A percentile compares a stretch with the other conserved stretches of the same genome.
phyloP scores from a whole-genome alignment of 2,797 vertebrate species.

The Bradypodion ventrale region DNA sequence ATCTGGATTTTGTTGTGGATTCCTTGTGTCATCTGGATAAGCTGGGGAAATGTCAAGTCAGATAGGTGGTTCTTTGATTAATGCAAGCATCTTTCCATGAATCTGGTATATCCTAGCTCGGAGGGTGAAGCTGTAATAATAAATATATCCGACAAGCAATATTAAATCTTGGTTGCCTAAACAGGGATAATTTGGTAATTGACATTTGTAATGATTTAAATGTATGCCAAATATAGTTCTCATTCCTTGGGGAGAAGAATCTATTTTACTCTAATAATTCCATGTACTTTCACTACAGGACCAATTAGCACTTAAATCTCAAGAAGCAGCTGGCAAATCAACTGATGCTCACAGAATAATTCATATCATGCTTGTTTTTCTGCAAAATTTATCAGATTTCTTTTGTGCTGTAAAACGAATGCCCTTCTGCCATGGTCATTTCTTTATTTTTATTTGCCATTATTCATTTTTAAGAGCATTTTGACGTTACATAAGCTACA shows the following conservation, averaged over 20 bases:
- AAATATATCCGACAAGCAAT: background rate
- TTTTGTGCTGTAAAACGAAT: constrained; percentile 47
- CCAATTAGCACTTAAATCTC: constrained; percentile 19
- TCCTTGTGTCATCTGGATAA: background rate
- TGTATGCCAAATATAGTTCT: background rate
- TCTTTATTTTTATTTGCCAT: constrained; percentile 46
- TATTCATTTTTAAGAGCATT: constrained; percentile 59
- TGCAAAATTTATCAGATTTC: constrained; percentile 24
- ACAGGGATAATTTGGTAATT: background rate
- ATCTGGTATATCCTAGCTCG: background rate
- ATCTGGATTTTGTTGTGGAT: background rate
- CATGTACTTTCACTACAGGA: background rate
- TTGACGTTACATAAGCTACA: constrained; percentile 34
- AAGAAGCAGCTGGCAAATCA: constrained; percentile 13
- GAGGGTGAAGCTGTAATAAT: background rate
- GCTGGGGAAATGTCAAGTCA: background rate
- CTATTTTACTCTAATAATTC: background rate
- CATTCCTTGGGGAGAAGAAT: background rate
- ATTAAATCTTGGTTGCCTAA: background rate
- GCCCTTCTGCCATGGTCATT: constrained; percentile 44
- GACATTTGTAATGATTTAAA: background rate
- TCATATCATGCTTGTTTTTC: background rate
- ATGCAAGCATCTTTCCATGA: background rate
- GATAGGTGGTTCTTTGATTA: background rate
- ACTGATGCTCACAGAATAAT: constrained; percentile 13